Evolutionary conservation across 2,113 vertebrate genomes (phyloP).

Genomic region (Holacanthus passer): DNA sequence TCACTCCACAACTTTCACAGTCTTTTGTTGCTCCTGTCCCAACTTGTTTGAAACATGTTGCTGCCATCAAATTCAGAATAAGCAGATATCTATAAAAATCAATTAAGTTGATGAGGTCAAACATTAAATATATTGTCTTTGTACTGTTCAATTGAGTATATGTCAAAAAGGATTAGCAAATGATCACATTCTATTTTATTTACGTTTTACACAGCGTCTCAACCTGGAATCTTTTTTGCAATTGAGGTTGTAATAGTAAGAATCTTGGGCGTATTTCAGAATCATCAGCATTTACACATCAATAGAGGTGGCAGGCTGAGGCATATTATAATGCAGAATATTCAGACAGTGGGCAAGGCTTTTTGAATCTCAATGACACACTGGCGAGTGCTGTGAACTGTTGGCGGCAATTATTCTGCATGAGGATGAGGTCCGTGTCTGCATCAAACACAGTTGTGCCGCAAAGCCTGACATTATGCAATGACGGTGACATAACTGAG

Average conservation of each 20-base stretch:
- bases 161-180: too few species aligned
- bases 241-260: conserved; percentile 41
- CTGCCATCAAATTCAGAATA: too few species aligned
- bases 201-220: too few species aligned
- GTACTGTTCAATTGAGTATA: too few species aligned
- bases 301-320: conserved; percentile 58
- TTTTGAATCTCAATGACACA: conserved; percentile 57
- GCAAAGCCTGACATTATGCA: conserved; percentile 1
- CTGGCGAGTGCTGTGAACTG: conserved; percentile 4
- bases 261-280: conserved; percentile 37
- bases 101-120: too few species aligned
- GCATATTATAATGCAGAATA: conserved; percentile 62
- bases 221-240: too few species aligned
- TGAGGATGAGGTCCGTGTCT: conserved; percentile 17
- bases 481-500: not conserved
- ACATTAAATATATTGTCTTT: too few species aligned
- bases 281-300: conserved; percentile 76
- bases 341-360: conserved; percentile 31
- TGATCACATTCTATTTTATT: too few species aligned
- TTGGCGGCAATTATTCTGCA: conserved; percentile 10
- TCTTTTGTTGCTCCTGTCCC: too few species aligned
- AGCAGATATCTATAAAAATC: too few species aligned
- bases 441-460: not conserved
- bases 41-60: too few species aligned
- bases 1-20: too few species aligned